Evolutionary conservation across 1,140 invertebrate species (phyloP).

Genomic region (Latrodectus geometricus): DNA sequence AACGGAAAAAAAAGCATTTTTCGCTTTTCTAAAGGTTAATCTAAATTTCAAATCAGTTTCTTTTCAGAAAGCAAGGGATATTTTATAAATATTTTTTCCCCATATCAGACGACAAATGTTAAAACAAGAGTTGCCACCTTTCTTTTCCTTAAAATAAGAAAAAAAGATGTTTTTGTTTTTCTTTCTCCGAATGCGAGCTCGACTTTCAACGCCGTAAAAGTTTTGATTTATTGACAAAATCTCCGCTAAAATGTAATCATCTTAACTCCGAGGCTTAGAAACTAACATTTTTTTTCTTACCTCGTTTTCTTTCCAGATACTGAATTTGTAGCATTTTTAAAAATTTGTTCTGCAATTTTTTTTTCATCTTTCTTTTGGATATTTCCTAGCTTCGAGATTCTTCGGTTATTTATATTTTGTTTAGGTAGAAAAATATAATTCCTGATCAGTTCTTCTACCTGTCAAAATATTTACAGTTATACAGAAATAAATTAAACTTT

Average conservation of each 20-base stretch:
- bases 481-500: too few species aligned
- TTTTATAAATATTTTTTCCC: slow-evolving; percentile 38
- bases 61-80: slow-evolving; percentile 11
- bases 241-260: slow-evolving; percentile 56
- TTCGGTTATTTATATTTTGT: too few species aligned
- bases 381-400: too few species aligned
- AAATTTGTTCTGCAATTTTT: not conserved
- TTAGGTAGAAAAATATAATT: too few species aligned
- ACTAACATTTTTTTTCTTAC: slow-evolving; percentile 23
- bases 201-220: slow-evolving; percentile 28
- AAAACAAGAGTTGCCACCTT: slow-evolving; percentile 41
- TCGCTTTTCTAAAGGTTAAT: slow-evolving; percentile 30
- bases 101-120: slow-evolving; percentile 25
- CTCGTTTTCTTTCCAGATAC: slow-evolving; percentile 7
- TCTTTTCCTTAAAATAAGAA: not conserved
- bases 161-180: slow-evolving; percentile 18
- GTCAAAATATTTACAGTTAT: too few species aligned
- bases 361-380: too few species aligned
- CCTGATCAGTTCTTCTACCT: too few species aligned
- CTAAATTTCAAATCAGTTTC: slow-evolving; percentile 54
- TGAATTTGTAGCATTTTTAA: slow-evolving; percentile 11
- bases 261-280: slow-evolving; percentile 42
- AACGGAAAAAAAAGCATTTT: not conserved
- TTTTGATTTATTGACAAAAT: slow-evolving; percentile 53
- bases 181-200: not conserved